Conservation (phyloP, 2,797 vertebrate genomes). For the Notolabrus celidotus region DNA sequence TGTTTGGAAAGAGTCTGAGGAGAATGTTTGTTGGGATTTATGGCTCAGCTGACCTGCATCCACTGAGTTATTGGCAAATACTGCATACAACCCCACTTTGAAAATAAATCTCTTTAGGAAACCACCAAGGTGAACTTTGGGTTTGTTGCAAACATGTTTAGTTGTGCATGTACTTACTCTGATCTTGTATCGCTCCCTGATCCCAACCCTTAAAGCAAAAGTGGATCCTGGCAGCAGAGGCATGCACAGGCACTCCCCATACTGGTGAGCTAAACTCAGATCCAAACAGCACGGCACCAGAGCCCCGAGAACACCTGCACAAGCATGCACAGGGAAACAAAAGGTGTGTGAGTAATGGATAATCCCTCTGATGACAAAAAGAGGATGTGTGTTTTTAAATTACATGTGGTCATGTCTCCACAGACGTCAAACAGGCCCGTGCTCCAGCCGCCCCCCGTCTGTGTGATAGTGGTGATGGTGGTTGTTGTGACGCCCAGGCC, state of each 20-base stretch:
- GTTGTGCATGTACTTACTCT: conserved; percentile 76
- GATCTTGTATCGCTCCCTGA: conserved; percentile 90
- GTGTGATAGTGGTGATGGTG: conserved; percentile 83
- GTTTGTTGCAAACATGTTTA: too few relatives aligned
- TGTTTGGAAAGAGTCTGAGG: too few relatives aligned
- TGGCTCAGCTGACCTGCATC: too few relatives aligned
- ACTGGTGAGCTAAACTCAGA: conserved; percentile 86
- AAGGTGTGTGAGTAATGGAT: not conserved
- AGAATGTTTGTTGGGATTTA: too few relatives aligned
- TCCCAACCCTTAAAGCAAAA: conserved; percentile 88
- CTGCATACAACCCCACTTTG: too few relatives aligned
- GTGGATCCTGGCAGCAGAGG: conserved; percentile 89
- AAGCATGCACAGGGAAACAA: not conserved
- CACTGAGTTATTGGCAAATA: too few relatives aligned
- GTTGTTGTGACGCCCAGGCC: conserved; percentile 81
- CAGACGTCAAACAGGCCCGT: conserved; percentile 86
- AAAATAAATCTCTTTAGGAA: too few relatives aligned
- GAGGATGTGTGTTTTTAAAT: conserved; percentile 25
- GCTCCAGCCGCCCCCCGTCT: conserved; percentile 87
- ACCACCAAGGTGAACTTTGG: too few relatives aligned
- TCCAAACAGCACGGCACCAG: conserved; percentile 86
- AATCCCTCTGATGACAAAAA: too few relatives aligned
- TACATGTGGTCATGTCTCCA: conserved; percentile 86
- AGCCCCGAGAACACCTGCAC: conserved; percentile 85
- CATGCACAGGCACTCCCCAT: conserved; percentile 88